These are phyloP conservation scores for Pocillopora damicornis DNA, from an alignment of 64 coral and sea anemone species.

Conservation along the genomic window DNA sequence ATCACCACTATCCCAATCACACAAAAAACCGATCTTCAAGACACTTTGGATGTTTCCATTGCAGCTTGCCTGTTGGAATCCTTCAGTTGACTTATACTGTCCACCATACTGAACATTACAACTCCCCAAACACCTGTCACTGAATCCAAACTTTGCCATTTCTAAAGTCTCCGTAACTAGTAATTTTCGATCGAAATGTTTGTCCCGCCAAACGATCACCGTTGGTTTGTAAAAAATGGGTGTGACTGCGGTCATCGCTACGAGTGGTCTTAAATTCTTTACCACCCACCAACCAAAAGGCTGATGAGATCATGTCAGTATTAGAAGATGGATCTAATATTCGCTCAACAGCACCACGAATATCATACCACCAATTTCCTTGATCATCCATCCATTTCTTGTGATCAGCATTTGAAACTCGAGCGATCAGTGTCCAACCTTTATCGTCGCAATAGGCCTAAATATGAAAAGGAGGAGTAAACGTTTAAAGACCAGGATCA, in stretches of 20 bases:
- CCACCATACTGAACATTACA: slow-evolving; percentile 14
- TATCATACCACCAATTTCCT: slow-evolving; percentile 22
- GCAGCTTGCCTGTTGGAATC: neutral
- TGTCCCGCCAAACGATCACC: neutral
- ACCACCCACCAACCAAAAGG: slow-evolving; percentile 4
- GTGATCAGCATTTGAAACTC: slow-evolving; percentile 30
- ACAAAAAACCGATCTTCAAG: slow-evolving; percentile 14
- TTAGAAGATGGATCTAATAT: neutral
- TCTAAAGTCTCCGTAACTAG: slow-evolving; percentile 6
- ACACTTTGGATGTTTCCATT: neutral
- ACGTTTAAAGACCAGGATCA: neutral
- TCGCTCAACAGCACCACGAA: neutral
- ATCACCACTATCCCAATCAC: neutral
- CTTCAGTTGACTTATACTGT: neutral
- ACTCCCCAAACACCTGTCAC: neutral
- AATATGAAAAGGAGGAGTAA: neutral
- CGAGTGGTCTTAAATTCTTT: slow-evolving; percentile 42
- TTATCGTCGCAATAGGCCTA: neutral
- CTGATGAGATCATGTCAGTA: neutral
- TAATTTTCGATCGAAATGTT: slow-evolving; percentile 27
- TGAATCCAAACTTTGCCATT: neutral
- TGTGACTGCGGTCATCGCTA: slow-evolving; percentile 22
- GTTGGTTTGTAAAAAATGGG: neutral
- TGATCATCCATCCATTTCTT: slow-evolving; percentile 31
- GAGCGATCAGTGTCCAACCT: slow-evolving; percentile 25